phyloP scores from a whole-genome alignment of 2,888 invertebrate species.

The Corythucha ciliata region DNA sequence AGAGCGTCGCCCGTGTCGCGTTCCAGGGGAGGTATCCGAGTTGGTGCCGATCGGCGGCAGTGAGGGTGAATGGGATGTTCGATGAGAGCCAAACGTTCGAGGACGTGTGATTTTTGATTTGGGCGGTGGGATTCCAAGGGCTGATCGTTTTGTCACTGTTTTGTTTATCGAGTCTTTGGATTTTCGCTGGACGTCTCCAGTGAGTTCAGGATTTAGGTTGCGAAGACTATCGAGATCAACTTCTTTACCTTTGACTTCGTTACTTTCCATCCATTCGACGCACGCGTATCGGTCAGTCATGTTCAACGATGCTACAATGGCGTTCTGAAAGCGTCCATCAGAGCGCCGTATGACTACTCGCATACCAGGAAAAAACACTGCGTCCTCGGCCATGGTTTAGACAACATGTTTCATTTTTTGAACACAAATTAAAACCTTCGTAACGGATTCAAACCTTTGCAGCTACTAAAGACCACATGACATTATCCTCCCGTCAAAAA shows the following conservation, averaged over 20 bases:
- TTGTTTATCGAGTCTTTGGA: no score
- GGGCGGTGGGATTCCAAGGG: no score
- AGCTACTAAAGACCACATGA: no score
- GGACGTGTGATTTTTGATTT: no score
- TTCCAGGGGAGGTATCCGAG: slow-evolving; percentile 25
- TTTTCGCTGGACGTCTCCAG: no score
- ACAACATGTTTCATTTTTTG: neutral
- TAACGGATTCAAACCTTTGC: no score
- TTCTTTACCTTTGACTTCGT: slow-evolving; percentile 21
- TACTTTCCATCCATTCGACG: slow-evolving; percentile 21
- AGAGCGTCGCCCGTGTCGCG: no score
- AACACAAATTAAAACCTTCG: neutral
- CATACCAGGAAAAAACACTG: no score
- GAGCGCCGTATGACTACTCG: slow-evolving; percentile 16
- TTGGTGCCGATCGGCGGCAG: slow-evolving; percentile 11
- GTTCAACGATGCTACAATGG: slow-evolving; percentile 12
- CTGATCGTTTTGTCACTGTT: no score
- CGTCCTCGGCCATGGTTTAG: no score
- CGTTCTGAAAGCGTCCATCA: slow-evolving; percentile 17
- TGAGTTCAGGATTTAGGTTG: slow-evolving; percentile 20
- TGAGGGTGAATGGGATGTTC: no score
- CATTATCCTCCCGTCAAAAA: slow-evolving; percentile 14
- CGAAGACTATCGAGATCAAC: slow-evolving; percentile 18
- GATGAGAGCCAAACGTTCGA: no score
- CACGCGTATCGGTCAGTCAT: neutral